Evolutionary conservation across 2,888 invertebrate species (phyloP), one percentile per base, ranked within the genome.

Genomic region (Rhagium mordax): DNA sequence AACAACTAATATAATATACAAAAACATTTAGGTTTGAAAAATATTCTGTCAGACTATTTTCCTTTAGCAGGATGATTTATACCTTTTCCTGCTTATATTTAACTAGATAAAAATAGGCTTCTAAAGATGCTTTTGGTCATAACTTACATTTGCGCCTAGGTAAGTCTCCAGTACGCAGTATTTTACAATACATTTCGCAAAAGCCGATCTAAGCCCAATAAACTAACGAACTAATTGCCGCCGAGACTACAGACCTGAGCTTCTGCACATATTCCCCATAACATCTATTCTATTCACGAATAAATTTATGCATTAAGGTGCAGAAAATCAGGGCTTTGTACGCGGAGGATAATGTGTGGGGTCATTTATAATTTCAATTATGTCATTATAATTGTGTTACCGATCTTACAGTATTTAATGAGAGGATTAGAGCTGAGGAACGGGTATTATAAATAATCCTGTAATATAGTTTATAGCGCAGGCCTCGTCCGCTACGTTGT

Each of bases 341-440:
- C 60, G 4, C 4, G 29, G 18, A 61, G 20, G 29, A 73, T 75
- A 71, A 75, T 41, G 64, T 71, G 71, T 75, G 68, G 71, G 76
- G 71, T 77, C 77, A 79, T 83, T 80, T 79, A 81, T 79, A 81
- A 81, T 82, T 80, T 77, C 81, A 82, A 82, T 83, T 81, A 83
- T 82, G 79, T 81, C 81, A 79, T 82, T 81, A 81, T 75, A 74
- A 80, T 80, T 82, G 81, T 81, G 80, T 70, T 75, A 72, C 77
- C 75, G 76, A 80, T 82, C 81, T 71, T 74, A n/a, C n/a, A 67
- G 70, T 69, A 60, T 70, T 81, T 81, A 72, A 72, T 72, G 72
- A 65, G 62, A 27, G 61, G 72, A 64, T 72, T 70, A 74, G 41
- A 59, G 51, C 20, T 41, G 49, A 60, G 24, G 53, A 55, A 29